Percentiles rank a stretch among this genome's conserved stretches.
These are phyloP conservation scores for Montipora sp. DNA, from an alignment of 64 coral and sea anemone genomes.

Conservation along the genomic window DNA sequence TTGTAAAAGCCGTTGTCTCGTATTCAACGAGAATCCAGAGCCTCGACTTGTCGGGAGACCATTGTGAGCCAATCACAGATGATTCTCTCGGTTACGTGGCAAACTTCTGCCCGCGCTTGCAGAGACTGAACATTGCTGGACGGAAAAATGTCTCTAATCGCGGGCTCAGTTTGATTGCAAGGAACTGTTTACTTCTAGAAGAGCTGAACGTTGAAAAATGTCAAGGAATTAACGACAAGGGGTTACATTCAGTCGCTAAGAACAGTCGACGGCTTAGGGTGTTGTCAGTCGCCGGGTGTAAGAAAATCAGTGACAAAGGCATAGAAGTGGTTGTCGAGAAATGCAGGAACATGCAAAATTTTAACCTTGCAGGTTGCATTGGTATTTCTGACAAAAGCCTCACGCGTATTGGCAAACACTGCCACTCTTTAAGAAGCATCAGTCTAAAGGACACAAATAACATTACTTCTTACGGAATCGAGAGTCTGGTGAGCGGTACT, in stretches of 20 bases:
- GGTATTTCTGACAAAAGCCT: slow-evolving; percentile 58
- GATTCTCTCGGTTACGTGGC: slow-evolving; percentile 39
- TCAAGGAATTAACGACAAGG: slow-evolving; percentile 60
- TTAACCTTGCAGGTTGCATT: slow-evolving; percentile 75
- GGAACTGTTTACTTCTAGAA: slow-evolving; percentile 37
- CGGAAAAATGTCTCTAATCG: slow-evolving; percentile 26
- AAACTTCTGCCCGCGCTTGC: slow-evolving; percentile 43
- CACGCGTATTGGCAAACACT: slow-evolving; percentile 5
- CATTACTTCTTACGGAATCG: slow-evolving; percentile 46
- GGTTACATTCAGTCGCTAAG: slow-evolving; percentile 62
- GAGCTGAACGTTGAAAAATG: slow-evolving; percentile 71
- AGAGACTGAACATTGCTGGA: slow-evolving; percentile 38
- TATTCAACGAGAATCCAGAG: slow-evolving; percentile 62
- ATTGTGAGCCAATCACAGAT: slow-evolving; percentile 57
- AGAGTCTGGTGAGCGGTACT: slow-evolving; percentile 46
- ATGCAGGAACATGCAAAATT: slow-evolving; percentile 49
- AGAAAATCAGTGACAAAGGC: slow-evolving; percentile 67
- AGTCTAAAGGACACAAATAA: slow-evolving; percentile 45
- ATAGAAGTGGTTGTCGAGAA: slow-evolving; percentile 41
- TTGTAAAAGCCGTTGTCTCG: slow-evolving; percentile 24
- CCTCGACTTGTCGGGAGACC: slow-evolving; percentile 61
- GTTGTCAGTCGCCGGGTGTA: slow-evolving; percentile 58
- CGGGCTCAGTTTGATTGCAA: slow-evolving; percentile 45
- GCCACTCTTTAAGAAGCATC: slow-evolving; percentile 3
- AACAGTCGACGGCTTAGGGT: slow-evolving; percentile 49